Evolutionary conservation across 2,888 invertebrate species (phyloP).

Genomic region (Papilio elwesi): DNA sequence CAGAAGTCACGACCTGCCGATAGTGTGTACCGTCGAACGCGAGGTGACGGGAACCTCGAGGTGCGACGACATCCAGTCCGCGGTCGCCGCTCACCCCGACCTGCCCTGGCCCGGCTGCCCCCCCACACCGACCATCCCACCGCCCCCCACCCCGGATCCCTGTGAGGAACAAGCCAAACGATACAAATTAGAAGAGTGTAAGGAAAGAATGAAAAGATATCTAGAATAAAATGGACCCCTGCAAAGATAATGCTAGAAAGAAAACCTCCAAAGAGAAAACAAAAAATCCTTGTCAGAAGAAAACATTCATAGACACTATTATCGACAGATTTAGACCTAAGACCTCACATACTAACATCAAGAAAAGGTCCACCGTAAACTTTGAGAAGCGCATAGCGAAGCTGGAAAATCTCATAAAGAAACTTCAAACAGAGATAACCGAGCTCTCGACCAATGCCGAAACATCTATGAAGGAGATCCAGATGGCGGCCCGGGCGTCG

Average conservation of each 20-base stretch:
- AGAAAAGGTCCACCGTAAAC: conserved; percentile 24
- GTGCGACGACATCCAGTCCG: conserved; percentile 56
- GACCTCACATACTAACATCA: neutral
- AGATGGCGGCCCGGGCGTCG: conserved; percentile 24
- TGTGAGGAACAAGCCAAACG: conserved; percentile 57
- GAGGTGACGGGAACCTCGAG: conserved; percentile 54
- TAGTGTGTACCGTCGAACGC: conserved; percentile 56
- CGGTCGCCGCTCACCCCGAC: conserved; percentile 50
- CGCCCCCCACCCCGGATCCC: conserved; percentile 55
- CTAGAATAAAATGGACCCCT: conserved; percentile 57
- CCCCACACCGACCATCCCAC: conserved; percentile 55
- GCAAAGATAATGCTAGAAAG: conserved; percentile 29
- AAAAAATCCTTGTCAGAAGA: conserved; percentile 14
- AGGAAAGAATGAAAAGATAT: conserved; percentile 61
- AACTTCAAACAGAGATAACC: conserved; percentile 61
- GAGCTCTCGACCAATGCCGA: conserved; percentile 52
- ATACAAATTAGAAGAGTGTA: conserved; percentile 53
- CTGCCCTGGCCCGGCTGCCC: conserved; percentile 57
- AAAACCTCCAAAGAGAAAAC: conserved; percentile 33
- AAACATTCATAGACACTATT: conserved; percentile 27
- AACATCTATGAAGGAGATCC: conserved; percentile 17
- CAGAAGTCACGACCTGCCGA: conserved; percentile 42
- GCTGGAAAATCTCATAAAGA: conserved; percentile 58
- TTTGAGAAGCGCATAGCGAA: conserved; percentile 63
- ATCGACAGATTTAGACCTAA: conserved; percentile 47